Conservation (phyloP, 2,888 invertebrate species). For the Zygothrica quintamaculata region DNA sequence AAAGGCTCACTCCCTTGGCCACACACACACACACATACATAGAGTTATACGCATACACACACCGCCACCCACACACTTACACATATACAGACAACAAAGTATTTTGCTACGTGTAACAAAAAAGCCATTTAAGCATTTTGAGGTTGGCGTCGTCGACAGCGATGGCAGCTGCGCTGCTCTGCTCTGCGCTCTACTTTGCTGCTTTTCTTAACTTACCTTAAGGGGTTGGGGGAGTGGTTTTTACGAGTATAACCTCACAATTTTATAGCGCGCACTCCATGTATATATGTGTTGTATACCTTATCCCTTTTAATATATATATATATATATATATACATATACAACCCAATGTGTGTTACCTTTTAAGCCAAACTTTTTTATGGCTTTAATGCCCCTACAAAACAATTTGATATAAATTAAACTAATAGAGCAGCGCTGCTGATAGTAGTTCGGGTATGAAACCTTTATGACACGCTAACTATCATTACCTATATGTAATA, state of each 20-base stretch:
- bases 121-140: constrained; percentile 81
- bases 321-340: constrained; percentile 6
- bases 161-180: constrained; percentile 42
- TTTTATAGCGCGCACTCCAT: constrained; percentile 70
- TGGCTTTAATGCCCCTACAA: constrained; percentile 70
- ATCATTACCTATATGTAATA: neutral
- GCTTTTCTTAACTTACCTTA: constrained; percentile 55
- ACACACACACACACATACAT: neutral
- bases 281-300: constrained; percentile 38
- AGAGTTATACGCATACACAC: constrained; percentile 1
- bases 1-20: constrained; percentile 36
- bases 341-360: constrained; percentile 43
- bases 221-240: constrained; percentile 8
- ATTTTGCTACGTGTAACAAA: constrained; percentile 81
- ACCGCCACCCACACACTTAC: constrained; percentile 6
- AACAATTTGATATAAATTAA: constrained; percentile 82
- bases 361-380: constrained; percentile 69
- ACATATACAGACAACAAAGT: constrained; percentile 72
- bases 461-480: constrained; percentile 34
- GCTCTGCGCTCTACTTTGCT: too few species aligned
- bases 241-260: constrained; percentile 73
- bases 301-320: constrained; percentile 79
- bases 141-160: constrained; percentile 65
- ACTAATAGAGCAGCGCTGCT: constrained; percentile 60
- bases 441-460: neutral